These are phyloP conservation scores for Ptychadena robeensis DNA, from an alignment of 2,797 vertebrate species.

Conservation along the genomic window DNA sequence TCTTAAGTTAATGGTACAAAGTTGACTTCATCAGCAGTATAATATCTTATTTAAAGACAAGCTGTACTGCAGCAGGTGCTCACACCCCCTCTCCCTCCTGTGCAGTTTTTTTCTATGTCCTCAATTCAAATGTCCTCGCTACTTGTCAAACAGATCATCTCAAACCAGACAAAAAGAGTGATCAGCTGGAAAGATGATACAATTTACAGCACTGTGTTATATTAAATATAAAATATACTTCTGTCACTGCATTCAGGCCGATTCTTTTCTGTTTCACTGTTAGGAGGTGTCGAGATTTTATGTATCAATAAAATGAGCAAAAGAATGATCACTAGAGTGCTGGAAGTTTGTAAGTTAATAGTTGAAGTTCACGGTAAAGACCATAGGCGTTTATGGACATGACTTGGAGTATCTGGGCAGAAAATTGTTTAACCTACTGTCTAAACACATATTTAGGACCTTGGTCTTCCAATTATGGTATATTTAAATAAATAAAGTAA, in stretches of 20 bases:
- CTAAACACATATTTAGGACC: too few relatives aligned
- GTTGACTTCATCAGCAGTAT: slow-evolving; percentile 13
- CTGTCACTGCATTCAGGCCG: background rate
- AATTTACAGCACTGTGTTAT: background rate
- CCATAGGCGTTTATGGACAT: too few relatives aligned
- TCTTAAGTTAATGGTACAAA: slow-evolving; percentile 15
- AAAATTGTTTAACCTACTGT: too few relatives aligned
- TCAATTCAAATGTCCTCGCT: background rate
- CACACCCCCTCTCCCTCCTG: background rate
- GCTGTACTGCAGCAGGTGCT: background rate
- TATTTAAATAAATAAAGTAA: too few relatives aligned
- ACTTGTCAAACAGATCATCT: background rate
- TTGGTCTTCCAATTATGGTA: too few relatives aligned
- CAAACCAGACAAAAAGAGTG: background rate
- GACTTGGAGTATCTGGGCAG: too few relatives aligned
- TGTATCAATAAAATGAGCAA: too few relatives aligned
- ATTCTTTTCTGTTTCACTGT: background rate
- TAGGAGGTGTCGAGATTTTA: too few relatives aligned
- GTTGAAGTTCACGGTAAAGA: too few relatives aligned
- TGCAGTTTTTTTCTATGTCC: background rate
- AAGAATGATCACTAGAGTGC: too few relatives aligned
- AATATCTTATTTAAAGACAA: slow-evolving; percentile 16
- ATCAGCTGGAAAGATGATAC: background rate
- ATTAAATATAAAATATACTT: too few relatives aligned
- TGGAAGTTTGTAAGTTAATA: too few relatives aligned